phyloP scores from a whole-genome alignment of 1,140 invertebrate species.

The Lordiphosa stackelbergi region DNA sequence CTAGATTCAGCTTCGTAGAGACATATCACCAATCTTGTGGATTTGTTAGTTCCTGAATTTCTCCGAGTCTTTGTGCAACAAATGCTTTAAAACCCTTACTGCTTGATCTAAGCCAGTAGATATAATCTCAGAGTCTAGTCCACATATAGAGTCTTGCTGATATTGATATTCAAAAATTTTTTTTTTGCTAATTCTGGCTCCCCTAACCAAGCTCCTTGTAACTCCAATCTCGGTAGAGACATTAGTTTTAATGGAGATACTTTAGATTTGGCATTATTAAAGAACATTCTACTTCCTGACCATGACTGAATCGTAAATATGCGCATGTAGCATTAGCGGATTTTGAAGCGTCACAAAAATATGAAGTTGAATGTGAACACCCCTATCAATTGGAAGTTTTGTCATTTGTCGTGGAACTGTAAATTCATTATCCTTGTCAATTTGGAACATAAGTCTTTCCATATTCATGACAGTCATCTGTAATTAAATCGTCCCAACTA shows the following conservation, averaged over 20 bases:
- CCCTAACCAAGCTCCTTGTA: not conserved
- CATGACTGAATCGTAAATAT: constrained; percentile 1
- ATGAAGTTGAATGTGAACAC: not conserved
- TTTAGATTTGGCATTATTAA: constrained; percentile 1
- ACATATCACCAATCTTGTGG: not conserved
- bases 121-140: not conserved
- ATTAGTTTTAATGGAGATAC: not conserved
- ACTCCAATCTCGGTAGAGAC: constrained; percentile 2
- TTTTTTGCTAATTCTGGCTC: not conserved
- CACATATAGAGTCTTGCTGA: not conserved
- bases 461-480: constrained; percentile 3
- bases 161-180: not conserved
- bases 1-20: constrained; percentile 26
- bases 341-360: constrained; percentile 2
- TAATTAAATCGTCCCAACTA: constrained; percentile 2
- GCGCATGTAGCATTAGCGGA: not conserved
- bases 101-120: constrained; percentile 1
- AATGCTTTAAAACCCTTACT: not conserved
- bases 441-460: not conserved
- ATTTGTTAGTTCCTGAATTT: constrained; percentile 3
- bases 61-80: not conserved
- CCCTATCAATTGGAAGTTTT: not conserved
- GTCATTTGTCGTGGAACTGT: not conserved
- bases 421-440: too few species aligned
- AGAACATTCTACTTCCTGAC: not conserved